Conservation (phyloP, 2,797 vertebrate genomes). For the Sebastes flavidus region DNA sequence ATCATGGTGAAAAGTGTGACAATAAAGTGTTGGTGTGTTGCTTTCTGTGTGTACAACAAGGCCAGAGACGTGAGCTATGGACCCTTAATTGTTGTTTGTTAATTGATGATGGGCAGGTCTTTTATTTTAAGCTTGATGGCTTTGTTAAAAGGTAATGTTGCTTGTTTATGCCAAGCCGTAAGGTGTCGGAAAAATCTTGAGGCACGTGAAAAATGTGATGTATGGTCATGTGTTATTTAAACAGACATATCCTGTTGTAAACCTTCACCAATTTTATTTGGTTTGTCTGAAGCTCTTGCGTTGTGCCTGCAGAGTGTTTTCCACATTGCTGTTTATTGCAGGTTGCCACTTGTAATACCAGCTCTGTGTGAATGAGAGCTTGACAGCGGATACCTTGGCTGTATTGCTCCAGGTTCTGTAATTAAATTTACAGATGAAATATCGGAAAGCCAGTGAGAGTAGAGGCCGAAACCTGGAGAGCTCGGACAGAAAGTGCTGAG, state of each 20-base stretch:
- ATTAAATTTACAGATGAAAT: constrained; percentile 85
- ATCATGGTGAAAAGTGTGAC: constrained; percentile 71
- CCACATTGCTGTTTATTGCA: constrained; percentile 55
- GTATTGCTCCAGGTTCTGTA: constrained; percentile 70
- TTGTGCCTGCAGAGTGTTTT: constrained; percentile 26
- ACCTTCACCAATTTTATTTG: constrained; percentile 7
- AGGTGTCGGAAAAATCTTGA: background rate
- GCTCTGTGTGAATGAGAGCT: constrained; percentile 74
- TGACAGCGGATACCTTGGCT: constrained; percentile 72
- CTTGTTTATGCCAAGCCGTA: background rate
- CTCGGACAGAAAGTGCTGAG: constrained; percentile 79
- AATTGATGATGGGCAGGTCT: constrained; percentile 46
- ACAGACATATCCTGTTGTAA: constrained; percentile 18
- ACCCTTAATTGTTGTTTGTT: constrained; percentile 63
- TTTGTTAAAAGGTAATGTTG: constrained; percentile 13
- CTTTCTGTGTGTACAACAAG: constrained; percentile 39
- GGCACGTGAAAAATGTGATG: background rate
- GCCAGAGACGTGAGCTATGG: constrained; percentile 32
- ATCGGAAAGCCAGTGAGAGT: constrained; percentile 71
- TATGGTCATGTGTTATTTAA: constrained; percentile 13
- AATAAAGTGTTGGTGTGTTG: constrained; percentile 55
- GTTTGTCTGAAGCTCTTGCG: constrained; percentile 11
- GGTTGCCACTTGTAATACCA: constrained; percentile 50
- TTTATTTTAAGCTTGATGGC: constrained; percentile 19
- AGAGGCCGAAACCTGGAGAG: constrained; percentile 64